Base-by-base conservation (phyloP, 2,888 invertebrate genomes). In the Mechanitis messenoides region DNA sequence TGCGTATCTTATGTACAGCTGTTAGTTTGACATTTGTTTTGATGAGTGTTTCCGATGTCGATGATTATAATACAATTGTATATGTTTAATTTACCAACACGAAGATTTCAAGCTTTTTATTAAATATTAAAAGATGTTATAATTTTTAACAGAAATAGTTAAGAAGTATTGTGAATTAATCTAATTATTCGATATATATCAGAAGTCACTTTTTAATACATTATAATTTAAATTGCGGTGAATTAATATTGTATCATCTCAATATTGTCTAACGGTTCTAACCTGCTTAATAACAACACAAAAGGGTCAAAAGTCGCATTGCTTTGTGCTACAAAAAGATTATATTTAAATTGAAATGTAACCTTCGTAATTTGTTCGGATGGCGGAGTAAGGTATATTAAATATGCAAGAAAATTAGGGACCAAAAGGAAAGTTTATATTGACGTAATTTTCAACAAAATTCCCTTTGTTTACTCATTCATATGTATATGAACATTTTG, bases 371-470 rank as follows among this genome's bases (percentile, higher is more conserved):
- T 54, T 54, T 35, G 35, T 50, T 50, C 50, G 31, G 50, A 42
- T 42, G 42, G 50, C 28, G 3, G 31, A 53, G 50, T 31, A 42
- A 33, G 28, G 12, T 7, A 56, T 12, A 63, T 65, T 63, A 65
- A 67, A 65, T 63, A 67, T 67, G 65, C 60, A 65, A 65, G 63
- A 60, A 58, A 67, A 67, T 63, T 53, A 56, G 61, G 60, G 55
- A 47, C 54, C 20, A 60, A 63, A 63, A 58, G 63, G 53, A 56
- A 63, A 63, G 42, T 59, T 63, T 35, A 53, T 64, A 55, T 61
- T 60, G 58, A 64, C 55, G 55, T 63, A 61, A 62, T 59, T 60
- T 62, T 56, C 58, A 46, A 46, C 56, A 60, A 63, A 67, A 67
- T 60, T 50, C 31, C 3, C 54, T 62, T 42, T 62, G 62, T 63